Evolutionary conservation across 2,113 vertebrate species (phyloP).

Genomic region (Ciconia stormi): DNA sequence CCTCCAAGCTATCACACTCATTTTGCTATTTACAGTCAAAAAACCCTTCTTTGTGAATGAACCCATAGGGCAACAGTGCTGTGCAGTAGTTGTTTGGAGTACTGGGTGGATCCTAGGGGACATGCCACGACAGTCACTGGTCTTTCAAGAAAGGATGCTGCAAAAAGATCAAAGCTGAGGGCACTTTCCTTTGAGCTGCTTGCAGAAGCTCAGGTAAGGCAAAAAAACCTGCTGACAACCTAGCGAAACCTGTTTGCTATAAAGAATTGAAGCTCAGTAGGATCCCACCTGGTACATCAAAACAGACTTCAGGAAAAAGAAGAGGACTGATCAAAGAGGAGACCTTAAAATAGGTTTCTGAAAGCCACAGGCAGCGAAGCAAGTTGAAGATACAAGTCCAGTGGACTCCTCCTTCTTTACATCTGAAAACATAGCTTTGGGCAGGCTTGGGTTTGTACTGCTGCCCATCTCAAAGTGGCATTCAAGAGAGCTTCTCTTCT

Average conservation of each 20-base stretch:
- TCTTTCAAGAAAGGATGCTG: not conserved
- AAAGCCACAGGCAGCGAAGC: not conserved
- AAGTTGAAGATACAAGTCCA: not conserved
- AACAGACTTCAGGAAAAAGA: not conserved
- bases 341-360: not conserved
- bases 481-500: not conserved
- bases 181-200: not conserved
- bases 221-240: not conserved
- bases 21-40: not conserved
- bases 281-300: not conserved
- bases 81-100: not conserved
- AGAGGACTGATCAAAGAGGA: not conserved
- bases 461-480: not conserved
- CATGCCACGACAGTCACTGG: not conserved
- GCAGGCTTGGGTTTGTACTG: not conserved
- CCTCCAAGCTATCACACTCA: not conserved
- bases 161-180: not conserved
- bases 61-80: not conserved
- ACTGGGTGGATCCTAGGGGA: not conserved
- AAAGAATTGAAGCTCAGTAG: not conserved
- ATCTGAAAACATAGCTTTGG: not conserved
- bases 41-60: not conserved
- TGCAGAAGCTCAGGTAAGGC: not conserved
- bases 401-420: not conserved
- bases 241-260: not conserved